Evolutionary conservation across 2,797 vertebrate species (phyloP), one percentile per base, ranked within the genome.

Genomic region (Fistularia commersonii): DNA sequence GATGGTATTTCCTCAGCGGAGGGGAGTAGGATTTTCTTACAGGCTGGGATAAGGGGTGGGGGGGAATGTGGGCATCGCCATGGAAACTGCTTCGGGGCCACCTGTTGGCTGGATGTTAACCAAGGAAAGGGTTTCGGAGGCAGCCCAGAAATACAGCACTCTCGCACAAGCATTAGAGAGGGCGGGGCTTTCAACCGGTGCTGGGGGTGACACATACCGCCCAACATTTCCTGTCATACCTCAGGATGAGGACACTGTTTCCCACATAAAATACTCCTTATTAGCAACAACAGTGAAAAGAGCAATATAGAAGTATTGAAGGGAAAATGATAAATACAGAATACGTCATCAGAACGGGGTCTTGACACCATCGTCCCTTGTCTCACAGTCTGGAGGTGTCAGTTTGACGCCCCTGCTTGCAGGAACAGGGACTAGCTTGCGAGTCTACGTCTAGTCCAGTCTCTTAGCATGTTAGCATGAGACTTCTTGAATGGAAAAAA

Each of bases 1-100:
- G 66, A 63, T 81, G 78, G 80, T 66, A 81, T 85, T 85, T 85
- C 82, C 82, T 83, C 68, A 68, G 66, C 36, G 32, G 11, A 73
- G 61, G 50, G 61, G 61, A 40, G 48, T 8, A 52, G 66, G 67
- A 51, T 59, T 58, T 64, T 63, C 48, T 41, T 41, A 5, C 35
- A 8, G 51, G 11, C 23, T 8, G 32, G 3, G 1, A 33, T 12
- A 6, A 32, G 8, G 6, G 41, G n/a, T n/a, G 9, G 3, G 8
- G 23, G 36, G 32, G 9, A 12, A 2, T 13, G 47, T 5, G 11
- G 39, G 39, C 37, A 8, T 6, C 11, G 11, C 39, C 13, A 41
- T 41, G 11, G 12, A 51, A 46, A 32, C 56, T 40, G 57, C 9
- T 43, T 65, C 57, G 32, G 1, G 57, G 54, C 61, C 69, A 66